A percentile compares a stretch with the other conserved stretches of the same genome.
These are phyloP conservation scores for Stomorhina lunata DNA, from an alignment of 2,888 invertebrate species.

Conservation along the genomic window DNA sequence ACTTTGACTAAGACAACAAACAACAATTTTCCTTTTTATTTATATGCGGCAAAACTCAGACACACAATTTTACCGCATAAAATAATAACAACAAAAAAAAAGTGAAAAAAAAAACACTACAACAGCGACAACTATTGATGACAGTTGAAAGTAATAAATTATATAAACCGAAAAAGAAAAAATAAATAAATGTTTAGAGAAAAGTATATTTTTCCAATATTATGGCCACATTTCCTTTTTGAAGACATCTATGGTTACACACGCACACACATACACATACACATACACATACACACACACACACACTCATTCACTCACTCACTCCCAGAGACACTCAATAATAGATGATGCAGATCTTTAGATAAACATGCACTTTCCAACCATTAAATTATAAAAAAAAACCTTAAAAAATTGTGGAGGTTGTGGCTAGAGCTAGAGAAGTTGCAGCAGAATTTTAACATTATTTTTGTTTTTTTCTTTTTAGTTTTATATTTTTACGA, in stretches of 20 bases:
- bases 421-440: too few species aligned
- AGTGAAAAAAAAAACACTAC: slow-evolving; percentile 12
- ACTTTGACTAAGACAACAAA: slow-evolving; percentile 21
- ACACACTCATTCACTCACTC: too few species aligned
- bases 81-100: slow-evolving; percentile 12
- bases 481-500: slow-evolving; percentile 4
- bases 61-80: slow-evolving; percentile 55
- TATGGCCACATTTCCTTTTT: slow-evolving; percentile 67
- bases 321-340: slow-evolving; percentile 41
- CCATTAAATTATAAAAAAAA: slow-evolving; percentile 31
- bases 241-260: slow-evolving; percentile 50
- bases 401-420: not conserved
- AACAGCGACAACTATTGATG: slow-evolving; percentile 64
- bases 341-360: slow-evolving; percentile 60
- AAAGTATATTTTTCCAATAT: slow-evolving; percentile 17
- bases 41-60: slow-evolving; percentile 52
- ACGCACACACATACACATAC: slow-evolving; percentile 6
- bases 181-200: slow-evolving; percentile 29
- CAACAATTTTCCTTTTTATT: slow-evolving; percentile 38
- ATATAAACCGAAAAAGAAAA: slow-evolving; percentile 52
- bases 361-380: slow-evolving; percentile 45
- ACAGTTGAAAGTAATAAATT: slow-evolving; percentile 66
- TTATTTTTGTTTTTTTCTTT: slow-evolving; percentile 1
- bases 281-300: slow-evolving; percentile 8
- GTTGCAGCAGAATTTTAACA: slow-evolving; percentile 1